Evolutionary conservation across 2,888 invertebrate species (phyloP).

Genomic region (Phanerotoma sp.): DNA sequence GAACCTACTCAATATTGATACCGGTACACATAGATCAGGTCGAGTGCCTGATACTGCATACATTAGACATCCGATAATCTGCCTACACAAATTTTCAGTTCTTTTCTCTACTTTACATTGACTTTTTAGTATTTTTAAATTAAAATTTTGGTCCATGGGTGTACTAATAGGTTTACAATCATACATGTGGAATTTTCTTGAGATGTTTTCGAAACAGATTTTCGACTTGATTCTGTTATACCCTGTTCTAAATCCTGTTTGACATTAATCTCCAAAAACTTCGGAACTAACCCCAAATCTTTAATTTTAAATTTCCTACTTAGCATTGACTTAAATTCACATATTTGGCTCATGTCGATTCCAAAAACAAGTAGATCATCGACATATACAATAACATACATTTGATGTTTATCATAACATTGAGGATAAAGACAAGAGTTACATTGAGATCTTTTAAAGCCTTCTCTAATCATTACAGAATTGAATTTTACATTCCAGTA

Average conservation of each 20-base stretch:
- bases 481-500: neutral
- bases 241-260: neutral
- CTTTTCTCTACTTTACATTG: neutral
- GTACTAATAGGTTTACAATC: neutral
- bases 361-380: no score
- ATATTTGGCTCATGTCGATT: no score
- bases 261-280: constrained; percentile 10
- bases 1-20: constrained; percentile 16
- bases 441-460: neutral
- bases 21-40: constrained; percentile 12
- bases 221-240: neutral
- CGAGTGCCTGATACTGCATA: constrained; percentile 14
- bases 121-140: neutral
- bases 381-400: no score
- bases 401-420: neutral
- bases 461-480: neutral
- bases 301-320: constrained; percentile 8
- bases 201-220: neutral
- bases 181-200: constrained; percentile 1
- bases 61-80: constrained; percentile 15
- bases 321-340: no score
- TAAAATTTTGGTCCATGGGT: neutral
- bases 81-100: no score
- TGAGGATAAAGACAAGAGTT: neutral
- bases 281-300: neutral